A percentile compares a stretch with the other conserved stretches of the same genome.
Evolutionary conservation across 2,888 invertebrate species (phyloP).

Genomic region (Sminthurides aquaticus): DNA sequence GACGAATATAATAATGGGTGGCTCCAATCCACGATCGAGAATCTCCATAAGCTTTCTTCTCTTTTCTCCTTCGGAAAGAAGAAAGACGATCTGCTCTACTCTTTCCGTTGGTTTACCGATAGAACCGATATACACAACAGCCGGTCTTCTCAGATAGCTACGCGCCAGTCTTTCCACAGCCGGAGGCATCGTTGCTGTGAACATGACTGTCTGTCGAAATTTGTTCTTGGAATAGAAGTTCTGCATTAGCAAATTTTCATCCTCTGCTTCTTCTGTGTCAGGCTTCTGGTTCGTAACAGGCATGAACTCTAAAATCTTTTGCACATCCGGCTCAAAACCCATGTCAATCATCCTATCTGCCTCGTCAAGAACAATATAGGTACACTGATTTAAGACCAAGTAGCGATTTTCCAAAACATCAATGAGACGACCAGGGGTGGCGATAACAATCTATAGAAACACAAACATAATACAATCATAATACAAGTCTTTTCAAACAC

Average conservation of each 20-base stretch:
- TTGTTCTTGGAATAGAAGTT: conserved; percentile 95
- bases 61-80: conserved; percentile 93
- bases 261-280: conserved; percentile 96
- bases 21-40: conserved; percentile 79
- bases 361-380: conserved; percentile 91
- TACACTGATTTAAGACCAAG: conserved; percentile 91
- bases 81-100: conserved; percentile 93
- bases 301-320: conserved; percentile 94
- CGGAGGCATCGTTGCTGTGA: conserved; percentile 99
- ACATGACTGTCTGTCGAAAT: conserved; percentile 99
- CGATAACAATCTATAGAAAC: conserved; percentile 76
- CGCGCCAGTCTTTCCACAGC: conserved; percentile 93
- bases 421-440: conserved; percentile 97
- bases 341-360: conserved; percentile 99
- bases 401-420: conserved; percentile 98
- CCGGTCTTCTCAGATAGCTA: conserved; percentile 87
- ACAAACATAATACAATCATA: conserved; percentile 6
- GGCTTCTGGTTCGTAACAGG: conserved; percentile 97
- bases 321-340: conserved; percentile 98
- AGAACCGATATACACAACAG: conserved; percentile 95
- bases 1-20: conserved; percentile 98
- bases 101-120: conserved; percentile 95
- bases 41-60: conserved; percentile 92
- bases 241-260: conserved; percentile 76
- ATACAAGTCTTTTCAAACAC: background rate